A percentile compares a stretch with the other conserved stretches of the same genome.
phyloP scores from a whole-genome alignment of 2,113 vertebrate species.

The Prunella fulvescens region DNA sequence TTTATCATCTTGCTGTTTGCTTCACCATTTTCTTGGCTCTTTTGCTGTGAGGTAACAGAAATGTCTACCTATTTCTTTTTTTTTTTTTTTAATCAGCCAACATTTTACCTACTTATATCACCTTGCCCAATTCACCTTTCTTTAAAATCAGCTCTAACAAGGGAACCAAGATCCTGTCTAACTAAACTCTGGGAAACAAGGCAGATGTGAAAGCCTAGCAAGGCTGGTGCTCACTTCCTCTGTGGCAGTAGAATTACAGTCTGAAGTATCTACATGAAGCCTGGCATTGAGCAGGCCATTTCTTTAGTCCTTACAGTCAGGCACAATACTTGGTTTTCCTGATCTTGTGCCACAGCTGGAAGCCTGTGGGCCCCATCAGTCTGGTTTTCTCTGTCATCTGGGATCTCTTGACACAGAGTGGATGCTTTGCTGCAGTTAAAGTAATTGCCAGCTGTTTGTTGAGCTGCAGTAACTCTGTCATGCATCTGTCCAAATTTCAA shows the following conservation, averaged over 20 bases:
- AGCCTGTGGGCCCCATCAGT: not conserved
- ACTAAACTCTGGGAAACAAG: not conserved
- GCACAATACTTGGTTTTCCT: not conserved
- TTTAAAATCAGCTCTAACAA: not conserved
- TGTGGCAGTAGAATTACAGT: not conserved
- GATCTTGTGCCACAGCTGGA: not conserved
- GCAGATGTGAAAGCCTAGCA: not conserved
- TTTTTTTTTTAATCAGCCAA: not conserved
- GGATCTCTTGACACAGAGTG: not conserved
- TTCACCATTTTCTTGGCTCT: not conserved
- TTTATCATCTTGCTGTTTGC: not conserved
- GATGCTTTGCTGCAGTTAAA: not conserved
- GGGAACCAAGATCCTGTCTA: not conserved
- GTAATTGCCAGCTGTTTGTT: not conserved
- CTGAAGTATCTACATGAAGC: not conserved
- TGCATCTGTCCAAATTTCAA: not conserved
- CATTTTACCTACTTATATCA: not conserved
- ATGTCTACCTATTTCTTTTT: not conserved
- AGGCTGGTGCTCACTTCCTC: not conserved
- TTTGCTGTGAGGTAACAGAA: not conserved
- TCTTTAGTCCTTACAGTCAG: not conserved
- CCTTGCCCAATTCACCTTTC: not conserved
- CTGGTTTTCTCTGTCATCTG: not conserved
- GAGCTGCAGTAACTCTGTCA: not conserved
- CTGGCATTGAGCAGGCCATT: not conserved